A percentile compares a stretch with the other conserved stretches of the same genome.
phyloP scores from a whole-genome alignment of 2,888 invertebrate genomes.

The Latheticus oryzae region DNA sequence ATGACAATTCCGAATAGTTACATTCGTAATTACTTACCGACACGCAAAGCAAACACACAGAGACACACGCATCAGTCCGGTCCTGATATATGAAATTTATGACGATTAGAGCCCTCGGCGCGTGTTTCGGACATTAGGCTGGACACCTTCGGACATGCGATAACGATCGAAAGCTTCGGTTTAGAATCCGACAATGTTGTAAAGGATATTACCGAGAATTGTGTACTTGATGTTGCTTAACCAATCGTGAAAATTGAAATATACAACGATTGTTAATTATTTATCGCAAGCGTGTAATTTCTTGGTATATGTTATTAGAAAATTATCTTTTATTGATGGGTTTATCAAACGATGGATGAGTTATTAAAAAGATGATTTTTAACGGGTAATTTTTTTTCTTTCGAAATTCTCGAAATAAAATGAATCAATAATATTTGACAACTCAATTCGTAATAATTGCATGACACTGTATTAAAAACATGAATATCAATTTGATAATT shows the following conservation, averaged over 20 bases:
- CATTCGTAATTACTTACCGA: constrained; percentile 56
- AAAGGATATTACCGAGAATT: constrained; percentile 1
- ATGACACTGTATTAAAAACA: no score
- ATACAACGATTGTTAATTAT: not conserved
- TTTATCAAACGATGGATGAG: not conserved
- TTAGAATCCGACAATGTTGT: no score
- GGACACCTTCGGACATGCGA: constrained; percentile 37
- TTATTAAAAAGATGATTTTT: no score
- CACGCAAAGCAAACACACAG: constrained; percentile 58
- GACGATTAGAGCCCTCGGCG: constrained; percentile 33
- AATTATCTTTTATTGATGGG: not conserved
- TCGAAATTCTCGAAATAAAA: no score
- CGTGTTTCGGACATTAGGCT: constrained; percentile 43
- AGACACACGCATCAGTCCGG: constrained; percentile 6
- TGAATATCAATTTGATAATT: no score
- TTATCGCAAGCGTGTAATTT: constrained; percentile 6
- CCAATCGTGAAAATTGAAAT: constrained; percentile 2
- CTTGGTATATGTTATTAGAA: not conserved
- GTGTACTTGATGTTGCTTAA: not conserved
- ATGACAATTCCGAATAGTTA: constrained; percentile 62
- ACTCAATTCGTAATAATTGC: no score
- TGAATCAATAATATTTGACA: no score
- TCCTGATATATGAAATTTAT: constrained; percentile 26
- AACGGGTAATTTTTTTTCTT: no score
- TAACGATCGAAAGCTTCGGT: constrained; percentile 49